Conservation (phyloP, 1,140 invertebrate genomes). For the Psix sp. region DNA sequence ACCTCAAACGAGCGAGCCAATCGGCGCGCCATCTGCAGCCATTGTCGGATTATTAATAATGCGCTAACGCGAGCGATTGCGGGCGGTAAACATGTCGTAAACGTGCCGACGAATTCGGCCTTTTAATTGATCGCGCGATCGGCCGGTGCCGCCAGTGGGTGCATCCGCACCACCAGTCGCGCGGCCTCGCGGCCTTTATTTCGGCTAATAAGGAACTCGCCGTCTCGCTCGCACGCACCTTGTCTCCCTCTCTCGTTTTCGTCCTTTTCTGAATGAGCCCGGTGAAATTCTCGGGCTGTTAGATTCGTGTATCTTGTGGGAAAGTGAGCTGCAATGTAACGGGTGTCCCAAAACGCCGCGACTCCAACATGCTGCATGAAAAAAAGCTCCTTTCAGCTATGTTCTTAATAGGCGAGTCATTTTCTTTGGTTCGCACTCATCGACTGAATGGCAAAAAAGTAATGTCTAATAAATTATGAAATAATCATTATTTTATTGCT, state of each 20-base stretch:
- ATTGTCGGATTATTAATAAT: constrained; percentile 40
- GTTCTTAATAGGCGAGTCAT: no score
- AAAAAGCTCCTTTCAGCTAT: no score
- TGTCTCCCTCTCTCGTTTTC: constrained; percentile 13
- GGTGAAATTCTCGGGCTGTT: constrained; percentile 43
- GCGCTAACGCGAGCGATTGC: constrained; percentile 30
- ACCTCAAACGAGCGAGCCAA: constrained; percentile 25
- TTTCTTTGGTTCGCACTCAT: no score
- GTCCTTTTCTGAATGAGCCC: constrained; percentile 47
- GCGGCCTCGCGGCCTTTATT: constrained; percentile 36
- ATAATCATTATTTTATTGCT: no score
- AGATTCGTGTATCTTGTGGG: constrained; percentile 52
- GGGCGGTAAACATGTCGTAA: no score
- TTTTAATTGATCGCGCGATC: constrained; percentile 34
- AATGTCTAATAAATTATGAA: no score
- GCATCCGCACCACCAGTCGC: constrained; percentile 12
- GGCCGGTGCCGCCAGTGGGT: constrained; percentile 15
- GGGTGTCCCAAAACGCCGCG: constrained; percentile 15
- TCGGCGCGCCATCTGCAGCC: constrained; percentile 43
- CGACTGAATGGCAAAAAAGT: no score
- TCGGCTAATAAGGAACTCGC: constrained; percentile 10
- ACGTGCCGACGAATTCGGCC: constrained; percentile 20
- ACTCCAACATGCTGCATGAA: constrained; percentile 2
- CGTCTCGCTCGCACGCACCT: constrained; percentile 1
- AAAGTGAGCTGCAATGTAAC: constrained; percentile 46